Conservation (phyloP, 2,888 invertebrate species). For the Blera fallax region DNA sequence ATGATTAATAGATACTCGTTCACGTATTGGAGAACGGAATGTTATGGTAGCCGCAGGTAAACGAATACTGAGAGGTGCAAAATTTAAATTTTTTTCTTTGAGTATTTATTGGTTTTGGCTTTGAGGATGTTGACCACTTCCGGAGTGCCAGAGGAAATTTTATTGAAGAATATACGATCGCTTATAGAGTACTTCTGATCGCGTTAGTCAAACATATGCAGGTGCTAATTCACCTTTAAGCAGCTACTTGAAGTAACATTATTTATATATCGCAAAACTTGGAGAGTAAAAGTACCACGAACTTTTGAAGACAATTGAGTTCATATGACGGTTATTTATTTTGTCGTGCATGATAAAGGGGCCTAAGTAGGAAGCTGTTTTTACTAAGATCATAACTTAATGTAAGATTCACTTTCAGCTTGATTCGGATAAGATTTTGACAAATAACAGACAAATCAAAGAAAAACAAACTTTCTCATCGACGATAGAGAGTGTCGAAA, state of each 20-base stretch:
- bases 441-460: too few relatives aligned
- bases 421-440: too few relatives aligned
- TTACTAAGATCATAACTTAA: too few relatives aligned
- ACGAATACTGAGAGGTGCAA: background rate
- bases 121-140: background rate
- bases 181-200: background rate
- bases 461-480: too few relatives aligned
- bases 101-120: background rate
- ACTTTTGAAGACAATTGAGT: too few relatives aligned
- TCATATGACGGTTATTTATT: too few relatives aligned
- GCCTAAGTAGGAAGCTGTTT: too few relatives aligned
- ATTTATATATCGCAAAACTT: too few relatives aligned
- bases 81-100: background rate
- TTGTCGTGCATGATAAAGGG: too few relatives aligned
- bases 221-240: background rate
- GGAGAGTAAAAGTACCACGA: too few relatives aligned
- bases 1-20: constrained; percentile 22
- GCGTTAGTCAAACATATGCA: background rate
- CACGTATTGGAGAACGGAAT: constrained; percentile 2
- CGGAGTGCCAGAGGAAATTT: background rate
- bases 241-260: background rate
- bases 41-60: background rate
- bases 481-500: too few relatives aligned
- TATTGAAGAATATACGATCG: background rate
- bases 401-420: too few relatives aligned